Evolutionary conservation across 2,888 invertebrate species (phyloP), one percentile per base, ranked within the genome.

Genomic region (Furcula furcula): DNA sequence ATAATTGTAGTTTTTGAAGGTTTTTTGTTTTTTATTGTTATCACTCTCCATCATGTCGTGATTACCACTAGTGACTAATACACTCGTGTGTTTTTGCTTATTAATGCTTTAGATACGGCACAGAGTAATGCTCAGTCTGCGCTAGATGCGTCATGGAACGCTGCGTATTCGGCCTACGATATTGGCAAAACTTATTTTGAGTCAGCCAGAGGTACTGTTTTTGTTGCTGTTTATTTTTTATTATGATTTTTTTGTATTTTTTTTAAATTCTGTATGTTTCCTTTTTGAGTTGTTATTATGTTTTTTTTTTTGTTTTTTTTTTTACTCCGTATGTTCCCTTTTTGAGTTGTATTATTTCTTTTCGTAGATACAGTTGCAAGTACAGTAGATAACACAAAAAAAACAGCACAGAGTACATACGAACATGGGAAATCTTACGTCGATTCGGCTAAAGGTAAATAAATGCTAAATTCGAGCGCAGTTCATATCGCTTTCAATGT

Each of bases 341-440:
- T 42, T 36, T 41, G 11, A 5, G 10, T 29, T 13, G 20, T 31
- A 32, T 25, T 25, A n/a, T 20, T 20, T 32, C 9, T 27, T 55
- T 18, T 7, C 64, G 42, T 80, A 84, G 84, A 83, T 68, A 73
- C 80, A 11, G 72, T 83, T 56, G 65, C 74, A 34, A 72, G 55
- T 53, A 70, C 85, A 40, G 67, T 84, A 70, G 84, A 85, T 67
- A 79, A 54, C 46, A 81, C 86, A 46, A 87, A 81, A 65, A 83
- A 82, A 63, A 71, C 79, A 7, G 83, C 87, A 20, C 81, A 84
- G 51, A 70, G 69, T 38, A 79, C 87, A 18, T 51, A 76, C 40
- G 80, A 81, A 32, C 68, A 66, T 37, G 76, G 79, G 37, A 78
- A 73, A 58, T 50, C 63, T 3, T 77, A 76, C 50, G 70, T 82